Evolutionary conservation across 2,113 vertebrate species (phyloP).

Genomic region (Nymphicus hollandicus): DNA sequence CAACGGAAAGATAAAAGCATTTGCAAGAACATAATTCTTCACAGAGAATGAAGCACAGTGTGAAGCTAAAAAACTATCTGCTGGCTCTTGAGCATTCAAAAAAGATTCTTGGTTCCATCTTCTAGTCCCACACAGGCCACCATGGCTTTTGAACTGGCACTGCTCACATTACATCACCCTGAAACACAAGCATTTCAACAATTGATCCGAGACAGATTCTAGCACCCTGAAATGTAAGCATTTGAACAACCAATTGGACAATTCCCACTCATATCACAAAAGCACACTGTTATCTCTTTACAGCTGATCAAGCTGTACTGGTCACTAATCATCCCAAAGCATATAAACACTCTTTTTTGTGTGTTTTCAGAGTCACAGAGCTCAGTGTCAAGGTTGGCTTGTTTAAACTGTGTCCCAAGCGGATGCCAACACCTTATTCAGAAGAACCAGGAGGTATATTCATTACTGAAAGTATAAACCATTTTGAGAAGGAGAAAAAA

Average conservation of each 20-base stretch:
- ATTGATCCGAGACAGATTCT: slow-evolving; percentile 42
- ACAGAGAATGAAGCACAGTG: rapidly evolving
- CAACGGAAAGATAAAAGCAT: neutral
- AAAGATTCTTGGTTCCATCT: neutral
- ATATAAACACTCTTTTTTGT: neutral
- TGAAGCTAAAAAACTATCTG: neutral
- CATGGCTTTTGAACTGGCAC: rapidly evolving
- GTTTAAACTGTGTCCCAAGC: neutral
- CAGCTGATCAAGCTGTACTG: slow-evolving; percentile 59
- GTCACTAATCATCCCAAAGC: slow-evolving; percentile 49
- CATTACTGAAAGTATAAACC: neutral
- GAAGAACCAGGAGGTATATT: neutral
- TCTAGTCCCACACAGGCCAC: neutral
- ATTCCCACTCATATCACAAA: slow-evolving; percentile 60
- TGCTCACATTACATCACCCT: neutral
- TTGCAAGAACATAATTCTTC: neutral
- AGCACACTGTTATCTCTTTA: slow-evolving; percentile 52
- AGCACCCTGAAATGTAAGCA: neutral
- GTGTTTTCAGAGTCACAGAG: neutral
- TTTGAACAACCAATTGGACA: slow-evolving; percentile 31
- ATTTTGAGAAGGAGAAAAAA: neutral
- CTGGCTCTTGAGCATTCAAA: neutral
- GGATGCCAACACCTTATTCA: neutral
- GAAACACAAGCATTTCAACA: neutral
- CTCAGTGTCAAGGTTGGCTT: neutral